Evolutionary conservation across 2,888 invertebrate species (phyloP).

Genomic region (Polietes domitor): DNA sequence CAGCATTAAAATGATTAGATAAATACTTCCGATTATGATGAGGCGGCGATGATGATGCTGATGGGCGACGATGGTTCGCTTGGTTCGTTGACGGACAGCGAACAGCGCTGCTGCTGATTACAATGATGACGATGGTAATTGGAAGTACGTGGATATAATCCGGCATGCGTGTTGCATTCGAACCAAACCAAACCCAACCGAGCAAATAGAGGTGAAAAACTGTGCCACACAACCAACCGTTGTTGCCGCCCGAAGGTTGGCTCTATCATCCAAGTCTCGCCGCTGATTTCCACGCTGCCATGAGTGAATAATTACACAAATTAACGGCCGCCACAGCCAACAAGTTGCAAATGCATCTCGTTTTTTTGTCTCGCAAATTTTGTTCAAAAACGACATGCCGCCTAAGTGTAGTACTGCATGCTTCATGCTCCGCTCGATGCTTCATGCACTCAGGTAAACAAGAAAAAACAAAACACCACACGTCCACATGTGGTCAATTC

Average conservation of each 20-base stretch:
- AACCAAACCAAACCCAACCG: conserved; percentile 25
- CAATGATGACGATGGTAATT: conserved; percentile 49
- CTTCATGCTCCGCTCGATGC: conserved; percentile 3
- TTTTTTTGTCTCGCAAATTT: not conserved
- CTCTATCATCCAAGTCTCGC: conserved; percentile 44
- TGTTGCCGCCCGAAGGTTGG: conserved; percentile 52
- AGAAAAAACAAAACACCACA: too few relatives aligned
- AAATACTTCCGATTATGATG: conserved; percentile 63
- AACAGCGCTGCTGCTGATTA: conserved; percentile 2
- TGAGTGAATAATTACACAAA: conserved; percentile 69
- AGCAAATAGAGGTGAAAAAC: conserved; percentile 29
- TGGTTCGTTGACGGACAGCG: not conserved
- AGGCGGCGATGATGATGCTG: conserved; percentile 19
- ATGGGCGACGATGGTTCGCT: not conserved
- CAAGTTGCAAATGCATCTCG: conserved; percentile 55
- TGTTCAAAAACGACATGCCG: conserved; percentile 40
- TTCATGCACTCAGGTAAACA: conserved; percentile 34
- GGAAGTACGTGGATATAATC: conserved; percentile 51
- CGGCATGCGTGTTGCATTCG: conserved; percentile 55
- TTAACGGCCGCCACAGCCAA: conserved; percentile 65
- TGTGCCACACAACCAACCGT: not conserved
- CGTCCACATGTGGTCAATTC: conserved; percentile 22
- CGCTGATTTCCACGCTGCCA: conserved; percentile 7
- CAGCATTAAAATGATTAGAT: conserved; percentile 61
- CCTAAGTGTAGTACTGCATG: conserved; percentile 27